Base-by-base conservation (phyloP, 2,113 vertebrate species). In the Sceloporus undulatus region DNA sequence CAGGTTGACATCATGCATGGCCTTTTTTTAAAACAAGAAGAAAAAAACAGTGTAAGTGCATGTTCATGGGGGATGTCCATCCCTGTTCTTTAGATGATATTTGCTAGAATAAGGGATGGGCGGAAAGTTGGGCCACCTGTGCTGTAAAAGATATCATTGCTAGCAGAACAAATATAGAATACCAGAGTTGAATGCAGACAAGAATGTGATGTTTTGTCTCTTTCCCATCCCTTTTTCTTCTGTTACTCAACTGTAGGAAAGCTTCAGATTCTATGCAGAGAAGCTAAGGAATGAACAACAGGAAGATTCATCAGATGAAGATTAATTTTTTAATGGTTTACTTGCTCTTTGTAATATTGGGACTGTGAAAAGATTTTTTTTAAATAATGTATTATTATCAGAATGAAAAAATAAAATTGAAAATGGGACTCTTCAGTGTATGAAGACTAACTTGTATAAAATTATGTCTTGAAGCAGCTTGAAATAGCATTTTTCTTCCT, bases 261-360 rank as follows among this genome's bases (percentile, higher is more conserved):
- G 95, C 9, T 97, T 98, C 85, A 95, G 89, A 87, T 98, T 98
- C 95, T 98, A 99, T 54, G 90, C 92, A 88, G 94, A 98, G 16
- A 96, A 98, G 94, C 90, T 97, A 92, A 98, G 25, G 90, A 90
- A 95, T 38, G 91, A 94, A 56, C 91, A 1, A 52, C 23, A 84
- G 82, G 91, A 42, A 79, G 54, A 87, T 78, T 92, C 34, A 8
- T 95, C 92, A 89, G 81, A 87, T n/a, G 90, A 79, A 8, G 87
- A 74, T 79, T 94, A 74, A 89, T 14, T 75, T 87, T 85, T 85
- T 59, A 9, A 70, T 80, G 48, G 62, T 91, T 79, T 89, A 48
- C 56, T 86, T 90, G 91, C 93, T 84, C 90, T 90, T 94, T 87
- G 91, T 87, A 90, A 78, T 89, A 85, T 81, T 92, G 7, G 90